Evolutionary conservation across 1,140 invertebrate species (phyloP).

Genomic region (Pseudomyrmex cubaensis): DNA sequence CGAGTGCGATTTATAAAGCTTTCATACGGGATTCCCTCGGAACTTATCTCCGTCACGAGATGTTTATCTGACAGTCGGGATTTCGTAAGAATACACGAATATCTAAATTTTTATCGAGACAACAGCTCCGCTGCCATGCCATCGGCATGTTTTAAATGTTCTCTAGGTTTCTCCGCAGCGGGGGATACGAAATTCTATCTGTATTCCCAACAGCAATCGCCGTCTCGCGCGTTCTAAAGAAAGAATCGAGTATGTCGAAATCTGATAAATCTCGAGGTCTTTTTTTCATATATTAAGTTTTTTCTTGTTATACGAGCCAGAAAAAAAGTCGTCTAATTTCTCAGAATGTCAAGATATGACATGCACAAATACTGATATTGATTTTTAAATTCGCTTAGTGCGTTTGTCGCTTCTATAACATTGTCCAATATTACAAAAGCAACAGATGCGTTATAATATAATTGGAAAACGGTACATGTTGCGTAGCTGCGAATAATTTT

Average conservation of each 20-base stretch:
- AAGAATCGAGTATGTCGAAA: background rate
- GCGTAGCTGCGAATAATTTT: background rate
- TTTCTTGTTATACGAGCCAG: background rate
- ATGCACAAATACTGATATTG: background rate
- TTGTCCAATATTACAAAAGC: background rate
- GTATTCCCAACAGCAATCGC: background rate
- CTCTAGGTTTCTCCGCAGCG: background rate
- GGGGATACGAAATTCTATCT: background rate
- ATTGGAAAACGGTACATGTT: constrained; percentile 15
- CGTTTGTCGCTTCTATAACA: background rate
- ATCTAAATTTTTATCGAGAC: background rate
- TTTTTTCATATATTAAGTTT: background rate
- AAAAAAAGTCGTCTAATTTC: constrained; percentile 18
- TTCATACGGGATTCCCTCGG: constrained; percentile 22
- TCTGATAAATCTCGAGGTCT: background rate
- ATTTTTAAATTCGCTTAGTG: constrained; percentile 34
- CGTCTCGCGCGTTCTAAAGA: background rate
- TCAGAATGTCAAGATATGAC: background rate
- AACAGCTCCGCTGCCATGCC: background rate
- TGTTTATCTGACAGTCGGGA: background rate
- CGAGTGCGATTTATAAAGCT: constrained; percentile 51
- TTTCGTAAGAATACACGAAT: constrained; percentile 24
- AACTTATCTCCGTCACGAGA: constrained; percentile 5
- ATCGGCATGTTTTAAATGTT: constrained; percentile 22
- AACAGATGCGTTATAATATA: constrained; percentile 2